Evolutionary conservation across 2,888 invertebrate genomes (phyloP), one percentile per base, ranked within the genome.

Genomic region (Linhomoeus sp.): DNA sequence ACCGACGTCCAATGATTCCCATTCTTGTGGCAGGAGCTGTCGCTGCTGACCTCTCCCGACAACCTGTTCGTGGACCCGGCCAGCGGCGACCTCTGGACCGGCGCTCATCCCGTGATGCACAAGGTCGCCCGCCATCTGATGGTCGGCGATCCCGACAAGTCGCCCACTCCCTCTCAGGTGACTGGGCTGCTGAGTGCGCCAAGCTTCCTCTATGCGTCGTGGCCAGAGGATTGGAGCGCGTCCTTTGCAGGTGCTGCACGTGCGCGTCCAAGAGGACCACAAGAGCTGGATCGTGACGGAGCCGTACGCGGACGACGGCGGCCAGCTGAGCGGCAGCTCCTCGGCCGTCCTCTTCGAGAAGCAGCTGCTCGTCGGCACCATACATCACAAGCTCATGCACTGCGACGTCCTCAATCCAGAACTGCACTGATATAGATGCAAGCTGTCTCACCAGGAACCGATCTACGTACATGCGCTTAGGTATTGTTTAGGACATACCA

Each of bases 231-330:
- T n/a, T n/a, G n/a, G n/a, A n/a, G n/a, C n/a, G n/a, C n/a, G n/a
- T 33, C 15, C 24, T 3, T 19, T 26, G 9, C 33, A 48, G 45
- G 45, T 45, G 24, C 40, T 48, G 19, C 26, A 25, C 15, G 25
- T 48, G 2, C 39, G 44, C 36, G 26, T 45, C 3, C 44, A 48
- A 26, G 41, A 39, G 5, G 44, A 41, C 23, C 39, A 41, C 41
- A 19, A 41, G 2, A 20, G 41, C 15, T 61, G 61, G 61, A 57
- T 59, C 17, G 51, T 62, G 26, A 61, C 61, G 3, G 62, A 62
- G 45, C 58, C 61, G n/a, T 60, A 58, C 43, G 54, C 60, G 5
- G 58, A 60, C 48, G 60, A 61, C 49, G 61, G 61, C 29, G 55
- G 53, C 7, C 55, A 43, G 20, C 43, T 47, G 42, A 14, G 3